Evolutionary conservation across 2,888 invertebrate genomes (phyloP).

Genomic region (Heteromurus nitidus): DNA sequence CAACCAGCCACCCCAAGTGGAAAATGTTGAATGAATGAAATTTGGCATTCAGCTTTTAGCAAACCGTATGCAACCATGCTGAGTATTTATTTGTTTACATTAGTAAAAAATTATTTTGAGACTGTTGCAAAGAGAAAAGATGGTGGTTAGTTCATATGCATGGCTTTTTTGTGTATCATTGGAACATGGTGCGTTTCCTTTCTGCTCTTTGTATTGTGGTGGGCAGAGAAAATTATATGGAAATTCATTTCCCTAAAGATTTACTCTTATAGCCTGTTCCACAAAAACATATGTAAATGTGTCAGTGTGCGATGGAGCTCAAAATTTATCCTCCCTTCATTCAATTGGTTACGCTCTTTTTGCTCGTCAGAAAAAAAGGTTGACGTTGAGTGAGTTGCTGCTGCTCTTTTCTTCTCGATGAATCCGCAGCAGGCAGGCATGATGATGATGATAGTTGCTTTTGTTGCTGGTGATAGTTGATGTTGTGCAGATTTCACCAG

Average conservation of each 20-base stretch:
- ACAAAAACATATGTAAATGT: constrained; percentile 12
- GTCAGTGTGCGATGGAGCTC: constrained; percentile 24
- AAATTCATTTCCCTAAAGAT: constrained; percentile 9
- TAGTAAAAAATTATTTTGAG: constrained; percentile 14
- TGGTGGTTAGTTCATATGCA: no score
- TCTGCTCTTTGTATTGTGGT: no score
- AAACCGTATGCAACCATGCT: neutral
- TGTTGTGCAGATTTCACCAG: constrained; percentile 1
- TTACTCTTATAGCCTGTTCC: neutral
- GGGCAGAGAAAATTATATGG: neutral
- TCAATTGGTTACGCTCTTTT: constrained; percentile 24
- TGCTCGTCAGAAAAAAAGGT: neutral
- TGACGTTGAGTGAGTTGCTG: constrained; percentile 25
- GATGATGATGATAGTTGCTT: constrained; percentile 11
- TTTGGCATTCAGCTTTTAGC: neutral
- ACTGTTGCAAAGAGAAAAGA: constrained; percentile 13
- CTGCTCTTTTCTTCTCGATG: constrained; percentile 17
- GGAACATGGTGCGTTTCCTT: no score
- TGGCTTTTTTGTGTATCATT: no score
- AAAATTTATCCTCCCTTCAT: constrained; percentile 40
- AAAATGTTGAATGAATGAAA: neutral
- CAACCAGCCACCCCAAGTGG: no score
- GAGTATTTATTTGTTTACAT: constrained; percentile 8
- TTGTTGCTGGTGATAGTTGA: constrained; percentile 4
- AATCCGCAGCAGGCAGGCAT: neutral